Conservation (phyloP, 2,113 vertebrate species). For the Alouatta palliata region DNA sequence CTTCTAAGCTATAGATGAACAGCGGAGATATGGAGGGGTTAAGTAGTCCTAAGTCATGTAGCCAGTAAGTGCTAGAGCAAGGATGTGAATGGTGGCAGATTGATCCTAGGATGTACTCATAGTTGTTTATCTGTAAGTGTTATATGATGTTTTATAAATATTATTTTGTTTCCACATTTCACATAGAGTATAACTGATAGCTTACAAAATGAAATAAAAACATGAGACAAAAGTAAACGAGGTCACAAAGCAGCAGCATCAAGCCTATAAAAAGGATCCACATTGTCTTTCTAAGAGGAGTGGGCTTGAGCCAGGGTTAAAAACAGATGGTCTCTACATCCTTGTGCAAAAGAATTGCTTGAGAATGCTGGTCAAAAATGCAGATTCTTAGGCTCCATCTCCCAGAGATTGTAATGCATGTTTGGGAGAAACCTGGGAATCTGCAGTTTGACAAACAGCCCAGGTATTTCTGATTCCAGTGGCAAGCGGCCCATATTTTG, state of each 20-base stretch:
- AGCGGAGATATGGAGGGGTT: neutral
- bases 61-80: neutral
- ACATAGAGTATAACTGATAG: neutral
- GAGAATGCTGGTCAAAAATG: neutral
- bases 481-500: neutral
- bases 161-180: neutral
- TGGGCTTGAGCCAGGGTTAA: neutral
- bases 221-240: neutral
- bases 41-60: neutral
- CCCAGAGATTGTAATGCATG: neutral
- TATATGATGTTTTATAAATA: neutral
- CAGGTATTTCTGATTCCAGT: neutral
- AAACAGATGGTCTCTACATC: neutral
- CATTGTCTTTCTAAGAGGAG: neutral
- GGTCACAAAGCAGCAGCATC: neutral
- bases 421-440: neutral
- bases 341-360: neutral
- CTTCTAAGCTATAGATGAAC: neutral
- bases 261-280: neutral
- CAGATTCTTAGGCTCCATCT: neutral
- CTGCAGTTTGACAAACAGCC: neutral
- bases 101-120: neutral
- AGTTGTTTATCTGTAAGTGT: neutral
- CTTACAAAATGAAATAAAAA: slow-evolving; percentile 26
- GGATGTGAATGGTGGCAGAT: neutral